These are phyloP conservation scores for Oxystoma pomonae DNA, from an alignment of 2,888 invertebrate species.

Conservation along the genomic window DNA sequence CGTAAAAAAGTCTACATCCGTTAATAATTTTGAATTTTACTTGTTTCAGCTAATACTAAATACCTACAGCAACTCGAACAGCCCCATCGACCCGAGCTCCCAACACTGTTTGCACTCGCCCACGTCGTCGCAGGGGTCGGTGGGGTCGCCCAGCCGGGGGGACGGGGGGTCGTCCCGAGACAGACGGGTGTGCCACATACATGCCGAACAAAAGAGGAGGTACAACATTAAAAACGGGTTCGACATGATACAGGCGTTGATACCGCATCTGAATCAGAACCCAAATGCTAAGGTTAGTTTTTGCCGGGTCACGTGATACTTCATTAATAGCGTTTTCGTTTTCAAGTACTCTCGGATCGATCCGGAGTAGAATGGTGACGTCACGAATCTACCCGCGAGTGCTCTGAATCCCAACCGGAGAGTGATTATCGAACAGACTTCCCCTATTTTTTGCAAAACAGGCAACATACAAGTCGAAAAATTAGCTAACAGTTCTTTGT, in stretches of 20 bases:
- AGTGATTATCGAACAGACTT: too few species aligned
- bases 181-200: conserved; percentile 83
- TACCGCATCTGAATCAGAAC: conserved; percentile 87
- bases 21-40: too few species aligned
- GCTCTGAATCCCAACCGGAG: too few species aligned
- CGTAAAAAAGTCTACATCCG: too few species aligned
- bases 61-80: conserved; percentile 43
- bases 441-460: too few species aligned
- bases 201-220: conserved; percentile 93
- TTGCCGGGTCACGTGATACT: background rate
- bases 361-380: too few species aligned
- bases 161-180: conserved; percentile 50
- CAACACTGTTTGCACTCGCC: conserved; percentile 55
- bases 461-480: too few species aligned
- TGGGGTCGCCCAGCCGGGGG: conserved; percentile 48
- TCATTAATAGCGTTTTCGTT: background rate
- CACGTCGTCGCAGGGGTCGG: conserved; percentile 55
- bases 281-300: conserved; percentile 79
- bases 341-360: too few species aligned
- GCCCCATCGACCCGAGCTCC: conserved; percentile 44
- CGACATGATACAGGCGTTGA: conserved; percentile 87
- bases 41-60: too few species aligned
- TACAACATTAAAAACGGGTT: conserved; percentile 97
- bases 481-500: too few species aligned
- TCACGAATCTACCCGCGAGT: too few species aligned